Percentiles rank a stretch among this genome's conserved stretches.
Conservation (phyloP, 2,888 invertebrate genomes). For the Conomelus anceps region DNA sequence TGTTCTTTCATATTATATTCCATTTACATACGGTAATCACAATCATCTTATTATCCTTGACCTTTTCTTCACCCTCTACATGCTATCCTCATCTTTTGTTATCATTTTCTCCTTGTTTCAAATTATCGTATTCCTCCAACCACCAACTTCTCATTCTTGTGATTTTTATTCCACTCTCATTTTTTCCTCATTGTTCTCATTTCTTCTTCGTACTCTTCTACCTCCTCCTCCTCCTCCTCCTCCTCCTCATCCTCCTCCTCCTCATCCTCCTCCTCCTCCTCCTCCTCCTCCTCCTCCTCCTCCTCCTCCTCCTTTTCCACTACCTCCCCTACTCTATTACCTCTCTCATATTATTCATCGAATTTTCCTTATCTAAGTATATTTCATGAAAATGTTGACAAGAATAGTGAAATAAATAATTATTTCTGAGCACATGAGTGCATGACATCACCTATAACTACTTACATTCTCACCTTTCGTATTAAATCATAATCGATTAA, state of each 20-base stretch:
- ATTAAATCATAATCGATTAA: not conserved
- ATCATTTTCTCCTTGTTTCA: too few species aligned
- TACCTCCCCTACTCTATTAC: not conserved
- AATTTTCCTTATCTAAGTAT: not conserved
- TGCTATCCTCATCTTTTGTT: too few species aligned
- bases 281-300: not conserved
- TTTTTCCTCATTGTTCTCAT: not conserved
- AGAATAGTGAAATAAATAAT: not conserved
- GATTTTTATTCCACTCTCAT: not conserved
- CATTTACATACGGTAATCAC: too few species aligned
- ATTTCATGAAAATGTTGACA: not conserved
- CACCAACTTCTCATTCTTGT: not conserved
- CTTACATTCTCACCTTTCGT: not conserved
- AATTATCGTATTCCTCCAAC: not conserved
- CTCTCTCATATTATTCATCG: not conserved
- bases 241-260: not conserved
- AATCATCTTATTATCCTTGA: too few species aligned
- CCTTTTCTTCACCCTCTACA: too few species aligned
- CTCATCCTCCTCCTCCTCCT: not conserved
- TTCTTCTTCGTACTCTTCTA: not conserved
- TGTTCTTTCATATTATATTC: too few species aligned
- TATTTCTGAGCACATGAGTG: not conserved
- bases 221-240: not conserved
- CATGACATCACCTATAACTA: not conserved
- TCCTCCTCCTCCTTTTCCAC: not conserved